phyloP scores from a whole-genome alignment of 2,113 vertebrate genomes.

The Sminthopsis crassicaudata region DNA sequence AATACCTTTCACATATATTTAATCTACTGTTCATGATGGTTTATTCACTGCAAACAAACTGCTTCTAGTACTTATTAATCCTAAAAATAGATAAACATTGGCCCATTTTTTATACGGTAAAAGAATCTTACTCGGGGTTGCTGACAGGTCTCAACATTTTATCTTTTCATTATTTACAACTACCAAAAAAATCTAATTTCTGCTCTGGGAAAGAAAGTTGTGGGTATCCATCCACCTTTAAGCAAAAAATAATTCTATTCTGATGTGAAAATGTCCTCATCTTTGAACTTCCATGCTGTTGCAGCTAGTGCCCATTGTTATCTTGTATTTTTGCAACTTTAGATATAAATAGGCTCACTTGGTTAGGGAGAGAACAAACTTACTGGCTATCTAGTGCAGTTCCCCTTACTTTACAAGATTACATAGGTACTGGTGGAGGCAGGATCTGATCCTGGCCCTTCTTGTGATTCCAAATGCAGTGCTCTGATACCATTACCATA shows the following conservation, averaged over 20 bases:
- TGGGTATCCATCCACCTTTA: not conserved
- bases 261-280: not conserved
- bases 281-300: not conserved
- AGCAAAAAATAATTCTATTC: not conserved
- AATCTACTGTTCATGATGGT: not conserved
- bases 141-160: not conserved
- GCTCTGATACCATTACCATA: not conserved
- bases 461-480: not conserved
- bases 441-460: not conserved
- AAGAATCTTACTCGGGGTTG: not conserved
- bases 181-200: not conserved
- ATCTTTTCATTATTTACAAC: not conserved
- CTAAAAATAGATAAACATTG: not conserved
- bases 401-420: not conserved
- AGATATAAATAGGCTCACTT: not conserved
- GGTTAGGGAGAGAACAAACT: not conserved
- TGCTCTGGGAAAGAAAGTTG: not conserved
- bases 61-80: not conserved
- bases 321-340: not conserved
- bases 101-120: not conserved
- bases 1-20: not conserved
- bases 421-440: not conserved
- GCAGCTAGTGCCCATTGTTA: not conserved
- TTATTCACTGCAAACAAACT: not conserved
- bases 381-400: not conserved